These are phyloP conservation scores for Sepioteuthis lessoniana DNA, from an alignment of 2,888 invertebrate species.

Conservation along the genomic window DNA sequence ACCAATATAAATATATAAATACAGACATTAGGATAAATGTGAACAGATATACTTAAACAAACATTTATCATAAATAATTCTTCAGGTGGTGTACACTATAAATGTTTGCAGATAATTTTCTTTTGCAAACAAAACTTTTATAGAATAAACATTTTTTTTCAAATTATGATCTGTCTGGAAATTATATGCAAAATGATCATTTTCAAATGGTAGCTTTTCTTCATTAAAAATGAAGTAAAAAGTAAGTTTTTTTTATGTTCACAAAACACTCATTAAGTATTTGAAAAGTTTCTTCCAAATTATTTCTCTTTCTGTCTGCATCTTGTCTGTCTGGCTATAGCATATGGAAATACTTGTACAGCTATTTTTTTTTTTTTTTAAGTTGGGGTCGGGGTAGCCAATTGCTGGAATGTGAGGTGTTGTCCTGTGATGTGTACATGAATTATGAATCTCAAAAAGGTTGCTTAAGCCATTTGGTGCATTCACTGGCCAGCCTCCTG, in stretches of 20 bases:
- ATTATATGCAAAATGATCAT: too few relatives aligned
- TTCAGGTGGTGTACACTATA: too few relatives aligned
- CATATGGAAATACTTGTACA: constrained; percentile 33
- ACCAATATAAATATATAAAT: not conserved
- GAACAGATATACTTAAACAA: not conserved
- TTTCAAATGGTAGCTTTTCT: too few relatives aligned
- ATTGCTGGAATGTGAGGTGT: constrained; percentile 14
- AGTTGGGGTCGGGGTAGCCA: not conserved
- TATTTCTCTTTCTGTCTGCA: constrained; percentile 24
- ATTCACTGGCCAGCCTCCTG: not conserved
- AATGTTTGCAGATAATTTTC: not conserved
- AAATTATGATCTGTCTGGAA: not conserved
- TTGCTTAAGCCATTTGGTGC: constrained; percentile 20
- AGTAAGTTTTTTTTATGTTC: not conserved
- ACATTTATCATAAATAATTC: not conserved
- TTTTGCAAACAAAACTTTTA: not conserved
- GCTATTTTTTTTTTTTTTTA: not conserved
- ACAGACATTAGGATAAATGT: not conserved
- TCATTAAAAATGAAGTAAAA: too few relatives aligned
- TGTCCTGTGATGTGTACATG: constrained; percentile 11
- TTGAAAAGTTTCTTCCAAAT: not conserved
- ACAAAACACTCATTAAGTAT: not conserved
- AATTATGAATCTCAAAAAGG: constrained; percentile 8
- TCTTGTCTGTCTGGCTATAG: constrained; percentile 26
- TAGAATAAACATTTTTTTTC: not conserved